These are phyloP conservation scores for Darevskia mixta DNA, from an alignment of 2,797 vertebrate genomes.

Conservation along the genomic window DNA sequence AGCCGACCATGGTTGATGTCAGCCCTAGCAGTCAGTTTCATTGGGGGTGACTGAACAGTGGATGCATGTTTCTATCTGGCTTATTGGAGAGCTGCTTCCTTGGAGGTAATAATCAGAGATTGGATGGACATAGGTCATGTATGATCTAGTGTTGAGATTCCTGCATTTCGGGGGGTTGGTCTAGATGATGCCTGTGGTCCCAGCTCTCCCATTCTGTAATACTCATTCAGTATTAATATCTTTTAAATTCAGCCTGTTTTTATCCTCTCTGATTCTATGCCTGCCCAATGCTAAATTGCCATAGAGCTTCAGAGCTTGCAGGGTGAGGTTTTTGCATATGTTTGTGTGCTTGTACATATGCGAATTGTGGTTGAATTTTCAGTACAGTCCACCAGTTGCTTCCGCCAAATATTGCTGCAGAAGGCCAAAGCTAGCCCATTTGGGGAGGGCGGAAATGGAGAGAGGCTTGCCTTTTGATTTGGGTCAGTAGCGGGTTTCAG, in stretches of 20 bases:
- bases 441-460: neutral
- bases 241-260: neutral
- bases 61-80: neutral
- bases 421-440: neutral
- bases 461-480: slow-evolving; percentile 48
- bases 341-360: neutral
- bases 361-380: neutral
- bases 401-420: slow-evolving; percentile 18
- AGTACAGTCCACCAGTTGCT: neutral
- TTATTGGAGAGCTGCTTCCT: neutral
- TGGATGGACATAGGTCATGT: no score
- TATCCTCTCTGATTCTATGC: neutral
- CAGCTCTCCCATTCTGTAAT: neutral
- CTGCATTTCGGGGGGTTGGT: no score
- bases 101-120: no score
- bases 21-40: neutral
- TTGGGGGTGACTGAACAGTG: neutral
- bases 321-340: neutral
- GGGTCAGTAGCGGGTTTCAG: slow-evolving; percentile 54
- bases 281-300: neutral
- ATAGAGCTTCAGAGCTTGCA: neutral
- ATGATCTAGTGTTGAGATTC: no score
- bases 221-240: neutral
- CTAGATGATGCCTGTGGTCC: no score
- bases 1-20: neutral